Evolutionary conservation across 2,888 invertebrate species (phyloP), one percentile per base, ranked within the genome.

Genomic region (Chaitophorus viminalis): DNA sequence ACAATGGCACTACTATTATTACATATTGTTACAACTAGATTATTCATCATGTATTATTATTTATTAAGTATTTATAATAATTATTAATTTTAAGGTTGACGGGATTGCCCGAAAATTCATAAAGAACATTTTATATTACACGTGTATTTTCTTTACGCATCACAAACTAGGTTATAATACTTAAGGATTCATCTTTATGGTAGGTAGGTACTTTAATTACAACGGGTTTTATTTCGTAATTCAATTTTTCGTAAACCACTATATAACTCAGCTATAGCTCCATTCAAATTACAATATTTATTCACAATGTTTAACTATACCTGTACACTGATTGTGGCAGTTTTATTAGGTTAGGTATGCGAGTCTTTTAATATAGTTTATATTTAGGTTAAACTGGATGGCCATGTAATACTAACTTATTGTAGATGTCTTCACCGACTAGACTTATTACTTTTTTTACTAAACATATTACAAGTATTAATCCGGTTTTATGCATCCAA

Each of bases 391-490:
- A 31, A 74, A 85, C 85, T 77, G 52, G 85, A 33, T n/a, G 85
- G 68, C 85, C 85, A 76, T 85, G 85, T 85, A 85, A 70, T 68
- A 85, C 52, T 85, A 77, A 84, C n/a, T 54, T 46, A 76, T 33
- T 52, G 18, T 65, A 68, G 46, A 85, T 70, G 68, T 77, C 46
- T 85, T 68, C 14, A 85, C 33, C 17, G 39, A n/a, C 65, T 36
- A 54, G 72, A 36, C 17, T 2, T 46, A 82, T 17, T 72, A 82
- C 25, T 77, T 79, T 36, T 29, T 76, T 76, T 70, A 29, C 36
- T 46, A 14, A 0, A 11, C 39, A n/a, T 6, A 65, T 29, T 18
- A 33, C 17, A 17, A 21, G n/a, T 65, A 18, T 36, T 36, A n/a
- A 65, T 60, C 83, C 75, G 39, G 75, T 75, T 83, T 83, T 75